Conservation (phyloP, 2,888 invertebrate species). For the Clusia tigrina region DNA sequence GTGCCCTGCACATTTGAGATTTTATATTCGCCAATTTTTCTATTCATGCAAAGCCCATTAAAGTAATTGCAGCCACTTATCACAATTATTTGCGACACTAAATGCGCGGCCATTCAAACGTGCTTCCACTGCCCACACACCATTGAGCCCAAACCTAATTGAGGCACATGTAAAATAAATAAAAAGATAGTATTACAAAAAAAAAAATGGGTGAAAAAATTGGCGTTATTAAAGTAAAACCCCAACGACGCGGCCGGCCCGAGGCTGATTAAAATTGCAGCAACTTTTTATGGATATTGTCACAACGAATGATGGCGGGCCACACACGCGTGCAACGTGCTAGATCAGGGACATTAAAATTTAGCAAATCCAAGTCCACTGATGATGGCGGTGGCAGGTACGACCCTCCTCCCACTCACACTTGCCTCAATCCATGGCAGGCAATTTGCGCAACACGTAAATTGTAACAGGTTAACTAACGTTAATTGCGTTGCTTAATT, state of each 20-base stretch:
- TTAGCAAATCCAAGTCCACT: constrained; percentile 48
- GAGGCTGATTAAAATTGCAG: not conserved
- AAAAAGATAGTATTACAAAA: no score
- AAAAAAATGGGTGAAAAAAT: constrained; percentile 1
- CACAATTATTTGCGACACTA: no score
- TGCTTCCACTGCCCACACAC: no score
- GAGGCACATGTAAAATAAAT: no score
- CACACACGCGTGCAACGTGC: not conserved
- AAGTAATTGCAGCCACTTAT: no score
- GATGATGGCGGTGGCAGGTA: not conserved
- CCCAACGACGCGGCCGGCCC: not conserved
- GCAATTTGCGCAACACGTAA: not conserved
- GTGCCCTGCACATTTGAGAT: no score
- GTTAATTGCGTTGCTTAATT: constrained; percentile 59
- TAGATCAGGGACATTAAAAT: constrained; percentile 51
- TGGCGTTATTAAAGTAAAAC: not conserved
- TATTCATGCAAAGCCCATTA: no score
- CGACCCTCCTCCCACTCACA: not conserved
- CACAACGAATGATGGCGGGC: not conserved
- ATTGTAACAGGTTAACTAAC: constrained; percentile 54
- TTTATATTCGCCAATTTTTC: no score
- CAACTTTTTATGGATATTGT: no score
- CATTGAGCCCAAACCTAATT: no score
- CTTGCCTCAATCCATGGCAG: no score
- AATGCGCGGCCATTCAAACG: no score